Evolutionary conservation across 2,113 vertebrate genomes (phyloP).

Genomic region (Colaptes auratus): DNA sequence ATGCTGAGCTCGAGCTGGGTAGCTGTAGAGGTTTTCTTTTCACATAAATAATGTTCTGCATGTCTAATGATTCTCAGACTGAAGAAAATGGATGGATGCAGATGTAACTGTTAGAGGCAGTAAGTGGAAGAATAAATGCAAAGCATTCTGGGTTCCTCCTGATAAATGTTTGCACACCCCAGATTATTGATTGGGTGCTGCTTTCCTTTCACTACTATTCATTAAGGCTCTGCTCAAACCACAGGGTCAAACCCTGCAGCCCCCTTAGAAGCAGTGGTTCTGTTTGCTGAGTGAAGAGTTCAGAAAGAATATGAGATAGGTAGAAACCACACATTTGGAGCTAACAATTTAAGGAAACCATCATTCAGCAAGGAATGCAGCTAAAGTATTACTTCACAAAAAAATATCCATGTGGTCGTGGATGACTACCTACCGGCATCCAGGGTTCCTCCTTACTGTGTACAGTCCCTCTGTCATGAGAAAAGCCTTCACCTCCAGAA

Average conservation of each 20-base stretch:
- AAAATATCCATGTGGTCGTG: background rate
- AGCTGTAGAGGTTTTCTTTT: background rate
- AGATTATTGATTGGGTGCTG: background rate
- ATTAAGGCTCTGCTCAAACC: background rate
- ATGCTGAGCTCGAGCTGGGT: background rate
- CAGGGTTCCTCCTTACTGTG: background rate
- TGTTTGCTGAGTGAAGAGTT: background rate
- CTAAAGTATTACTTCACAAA: background rate
- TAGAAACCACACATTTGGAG: background rate
- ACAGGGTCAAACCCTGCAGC: background rate
- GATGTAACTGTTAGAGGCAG: constrained; percentile 15
- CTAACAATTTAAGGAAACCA: background rate
- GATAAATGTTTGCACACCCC: background rate
- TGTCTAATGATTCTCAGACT: background rate
- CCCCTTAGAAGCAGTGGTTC: background rate
- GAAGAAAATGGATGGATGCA: constrained; percentile 21
- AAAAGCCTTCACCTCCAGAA: background rate
- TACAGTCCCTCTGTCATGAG: background rate
- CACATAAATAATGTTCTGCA: background rate
- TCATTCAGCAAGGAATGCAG: background rate
- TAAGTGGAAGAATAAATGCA: background rate
- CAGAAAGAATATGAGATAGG: background rate
- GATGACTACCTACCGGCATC: background rate
- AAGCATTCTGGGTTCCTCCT: background rate
- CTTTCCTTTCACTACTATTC: constrained; percentile 5